phyloP scores from a whole-genome alignment of 2,888 invertebrate genomes.

The Seira sanloemensis region DNA sequence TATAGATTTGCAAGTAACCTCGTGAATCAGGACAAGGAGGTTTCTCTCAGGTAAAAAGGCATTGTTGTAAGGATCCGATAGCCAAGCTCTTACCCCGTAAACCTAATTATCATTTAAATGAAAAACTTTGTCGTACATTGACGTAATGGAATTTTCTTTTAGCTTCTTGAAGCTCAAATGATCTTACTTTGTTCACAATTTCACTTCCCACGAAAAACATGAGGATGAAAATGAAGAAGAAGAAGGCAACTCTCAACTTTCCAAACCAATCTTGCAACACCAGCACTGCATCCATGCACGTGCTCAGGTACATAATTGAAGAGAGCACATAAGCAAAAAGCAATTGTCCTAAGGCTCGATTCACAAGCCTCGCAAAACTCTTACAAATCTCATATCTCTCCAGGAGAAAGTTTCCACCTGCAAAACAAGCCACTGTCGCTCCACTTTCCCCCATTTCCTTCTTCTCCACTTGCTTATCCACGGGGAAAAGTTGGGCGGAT shows the following conservation, averaged over 20 bases:
- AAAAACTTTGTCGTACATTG: no score
- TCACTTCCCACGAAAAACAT: slow-evolving; percentile 50
- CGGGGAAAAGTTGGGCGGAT: not conserved
- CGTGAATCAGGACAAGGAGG: slow-evolving; percentile 38
- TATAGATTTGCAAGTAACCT: slow-evolving; percentile 38
- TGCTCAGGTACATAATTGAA: slow-evolving; percentile 44
- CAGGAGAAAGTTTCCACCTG: slow-evolving; percentile 18
- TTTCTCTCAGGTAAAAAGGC: slow-evolving; percentile 36
- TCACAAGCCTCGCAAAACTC: slow-evolving; percentile 34
- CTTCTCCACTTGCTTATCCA: not conserved
- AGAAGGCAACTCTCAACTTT: slow-evolving; percentile 39
- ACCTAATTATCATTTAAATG: not conserved
- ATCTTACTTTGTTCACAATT: slow-evolving; percentile 44
- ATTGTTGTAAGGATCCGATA: slow-evolving; percentile 24
- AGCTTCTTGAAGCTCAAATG: not conserved
- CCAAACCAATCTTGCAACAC: slow-evolving; percentile 51
- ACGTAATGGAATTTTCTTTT: no score
- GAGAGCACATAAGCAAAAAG: slow-evolving; percentile 38
- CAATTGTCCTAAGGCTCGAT: slow-evolving; percentile 33
- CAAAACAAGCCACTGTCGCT: not conserved
- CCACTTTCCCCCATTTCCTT: not conserved
- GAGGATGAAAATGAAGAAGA: slow-evolving; percentile 38
- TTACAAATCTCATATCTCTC: slow-evolving; percentile 46
- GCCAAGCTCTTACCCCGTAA: slow-evolving; percentile 33
- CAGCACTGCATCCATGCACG: slow-evolving; percentile 46